Evolutionary conservation across 2,888 invertebrate species (phyloP).

Genomic region (Sabatieria punctata): DNA sequence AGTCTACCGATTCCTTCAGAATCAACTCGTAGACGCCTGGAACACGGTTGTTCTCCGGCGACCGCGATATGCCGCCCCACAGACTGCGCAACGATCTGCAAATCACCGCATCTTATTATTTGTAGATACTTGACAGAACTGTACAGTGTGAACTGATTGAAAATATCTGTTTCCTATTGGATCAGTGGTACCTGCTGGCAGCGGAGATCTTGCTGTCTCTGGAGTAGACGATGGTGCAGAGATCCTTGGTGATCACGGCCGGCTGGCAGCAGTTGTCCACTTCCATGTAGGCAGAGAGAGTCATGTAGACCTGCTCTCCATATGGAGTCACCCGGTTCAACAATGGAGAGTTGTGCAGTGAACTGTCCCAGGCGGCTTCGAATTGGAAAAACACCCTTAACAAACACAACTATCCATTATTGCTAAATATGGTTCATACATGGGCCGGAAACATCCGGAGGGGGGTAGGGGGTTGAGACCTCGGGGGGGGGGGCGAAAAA

Average conservation of each 20-base stretch:
- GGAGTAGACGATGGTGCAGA: slow-evolving; percentile 87
- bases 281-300: slow-evolving; percentile 93
- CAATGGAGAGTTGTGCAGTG: slow-evolving; percentile 84
- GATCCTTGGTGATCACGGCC: slow-evolving; percentile 93
- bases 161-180: too few species aligned
- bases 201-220: slow-evolving; percentile 47
- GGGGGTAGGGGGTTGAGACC: too few species aligned
- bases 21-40: slow-evolving; percentile 92
- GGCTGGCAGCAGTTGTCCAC: slow-evolving; percentile 93
- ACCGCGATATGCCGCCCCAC: slow-evolving; percentile 26
- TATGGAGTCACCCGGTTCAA: slow-evolving; percentile 84
- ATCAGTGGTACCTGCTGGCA: slow-evolving; percentile 17
- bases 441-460: too few species aligned
- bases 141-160: too few species aligned
- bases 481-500: too few species aligned
- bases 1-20: slow-evolving; percentile 77
- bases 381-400: slow-evolving; percentile 71
- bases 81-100: slow-evolving; percentile 24
- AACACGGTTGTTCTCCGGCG: slow-evolving; percentile 76
- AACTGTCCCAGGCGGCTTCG: slow-evolving; percentile 99
- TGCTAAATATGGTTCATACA: too few species aligned
- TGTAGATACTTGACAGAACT: too few species aligned
- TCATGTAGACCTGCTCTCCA: slow-evolving; percentile 91
- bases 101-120: neutral
- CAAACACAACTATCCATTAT: slow-evolving; percentile 3